Base-by-base conservation (phyloP, 2,888 invertebrate species). In the Furcula furcula region DNA sequence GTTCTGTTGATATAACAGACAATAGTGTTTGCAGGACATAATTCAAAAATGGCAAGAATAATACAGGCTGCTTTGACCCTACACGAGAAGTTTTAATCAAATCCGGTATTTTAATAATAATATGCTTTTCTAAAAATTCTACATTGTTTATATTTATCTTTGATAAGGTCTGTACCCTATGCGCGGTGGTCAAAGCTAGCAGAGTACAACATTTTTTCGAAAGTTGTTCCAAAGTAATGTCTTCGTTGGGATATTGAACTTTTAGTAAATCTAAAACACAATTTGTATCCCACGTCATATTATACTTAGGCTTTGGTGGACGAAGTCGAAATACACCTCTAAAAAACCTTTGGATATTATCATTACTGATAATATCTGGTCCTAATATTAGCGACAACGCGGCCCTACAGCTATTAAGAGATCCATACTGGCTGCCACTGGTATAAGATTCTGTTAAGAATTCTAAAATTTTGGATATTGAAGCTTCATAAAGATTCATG, bases 251-350 rank as follows among this genome's bases (percentile, higher is more conserved):
- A 7, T 20, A 20, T 20, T 7, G 7, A 4, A 12, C 13, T 1
- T 22, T 1, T 5, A 40, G 20, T 4, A 6, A 11, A 6, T 40
- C 18, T 22, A 45, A 11, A 1, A 45, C 40, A 3, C 35, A 2
- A 1, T 29, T 11, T 0, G 40, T 20, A 10, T 40, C 36, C 40
- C 45, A 45, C 0, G 40, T 38, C 0, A 7, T 5, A 13, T 38
- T 28, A n/a, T 45, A 40, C 27, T 36, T 40, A 4, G 45, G 45
- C 15, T 31, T 14, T 0, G 32, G 29, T 1, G 37, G 40, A 0
- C 37, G 26, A 4, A 37, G n/a, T 23, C 39, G 19, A 14, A 19
- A 36, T 11, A 44, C 6, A 0, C 43, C 43, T 15, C 39, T 44
- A 6, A 44, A 36, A 12, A 44, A 25, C 5, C 25, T 6, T 13